Percentiles rank a stretch among this genome's conserved stretches.
Evolutionary conservation across 2,888 invertebrate genomes (phyloP).

Genomic region (Drosophila imparisetae): DNA sequence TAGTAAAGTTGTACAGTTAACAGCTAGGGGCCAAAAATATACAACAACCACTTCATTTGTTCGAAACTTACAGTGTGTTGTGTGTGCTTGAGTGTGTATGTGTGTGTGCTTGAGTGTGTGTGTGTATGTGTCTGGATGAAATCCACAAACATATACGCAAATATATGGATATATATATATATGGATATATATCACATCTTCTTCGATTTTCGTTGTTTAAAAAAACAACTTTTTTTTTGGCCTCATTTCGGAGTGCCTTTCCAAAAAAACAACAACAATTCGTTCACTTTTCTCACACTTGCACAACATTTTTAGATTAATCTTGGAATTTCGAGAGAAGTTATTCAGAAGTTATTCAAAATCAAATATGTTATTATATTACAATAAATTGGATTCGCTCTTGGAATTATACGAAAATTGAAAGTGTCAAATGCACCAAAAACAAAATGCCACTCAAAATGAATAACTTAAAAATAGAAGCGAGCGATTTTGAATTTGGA

Average conservation of each 20-base stretch:
- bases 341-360: not conserved
- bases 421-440: not conserved
- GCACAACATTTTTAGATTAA: not conserved
- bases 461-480: not conserved
- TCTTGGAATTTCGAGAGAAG: not conserved
- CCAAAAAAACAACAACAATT: not conserved
- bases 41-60: not conserved
- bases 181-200: slow-evolving; percentile 47
- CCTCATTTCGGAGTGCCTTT: not conserved
- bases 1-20: slow-evolving; percentile 41
- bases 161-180: slow-evolving; percentile 4
- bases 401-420: not conserved
- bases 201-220: slow-evolving; percentile 2
- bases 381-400: not conserved
- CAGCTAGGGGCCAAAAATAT: slow-evolving; percentile 52
- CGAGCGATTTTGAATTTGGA: not conserved
- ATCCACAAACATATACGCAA: slow-evolving; percentile 9
- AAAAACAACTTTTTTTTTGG: slow-evolving; percentile 1
- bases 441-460: not conserved
- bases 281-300: not conserved
- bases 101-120: not conserved
- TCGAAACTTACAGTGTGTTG: not conserved
- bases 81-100: not conserved
- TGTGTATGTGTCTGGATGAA: not conserved
- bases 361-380: not conserved